Evolutionary conservation across 2,113 vertebrate species (phyloP), one percentile per base, ranked within the genome.

Genomic region (Cyprinus carpio): DNA sequence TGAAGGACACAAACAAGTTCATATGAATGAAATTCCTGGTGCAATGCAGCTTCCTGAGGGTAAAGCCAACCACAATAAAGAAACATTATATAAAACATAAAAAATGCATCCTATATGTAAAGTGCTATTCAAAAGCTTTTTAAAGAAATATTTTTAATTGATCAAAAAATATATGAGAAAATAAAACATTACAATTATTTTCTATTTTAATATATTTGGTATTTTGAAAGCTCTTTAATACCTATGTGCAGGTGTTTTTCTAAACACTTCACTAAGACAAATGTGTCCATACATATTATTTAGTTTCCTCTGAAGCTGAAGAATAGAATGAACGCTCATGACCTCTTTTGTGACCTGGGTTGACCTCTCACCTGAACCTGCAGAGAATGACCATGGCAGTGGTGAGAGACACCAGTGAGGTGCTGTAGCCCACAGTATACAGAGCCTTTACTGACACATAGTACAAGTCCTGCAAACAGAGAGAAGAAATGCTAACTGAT

Each of bases 21-120:
- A 99, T 99, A 92, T 99, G 98, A 90, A 99, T 99, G 90, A 98
- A 99, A 90, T 99, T 99, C 18, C 98, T 93, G 85, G 98, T 99
- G 87, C 98, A 99, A 88, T 99, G 98, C 64, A 99, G 97, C 90
- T 99, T 99, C 94, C 98, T 99, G 85, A 0, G 86, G 29, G 13
- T 1, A 76, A 51, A 83, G 72, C 27, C 77, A 67, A 75, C 27
- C 8, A 15, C 13, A 75, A 40, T 43, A 76, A 76, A 76, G 6
- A 58, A 43, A 83, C 37, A 34, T 56, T 75, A 46, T 16, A 10
- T 75, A 2, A 72, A 56, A 29, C 51, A 0, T 11, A 27, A 46
- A 25, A 40, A 34, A 34, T 29, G 6, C 27, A 58, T 23, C 27
- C 16, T 56, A 31, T 34, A 23, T 54, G 29, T 58, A 77, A 16